Base-by-base conservation (phyloP, 2,113 vertebrate species). In the Phodopus roborovskii region DNA sequence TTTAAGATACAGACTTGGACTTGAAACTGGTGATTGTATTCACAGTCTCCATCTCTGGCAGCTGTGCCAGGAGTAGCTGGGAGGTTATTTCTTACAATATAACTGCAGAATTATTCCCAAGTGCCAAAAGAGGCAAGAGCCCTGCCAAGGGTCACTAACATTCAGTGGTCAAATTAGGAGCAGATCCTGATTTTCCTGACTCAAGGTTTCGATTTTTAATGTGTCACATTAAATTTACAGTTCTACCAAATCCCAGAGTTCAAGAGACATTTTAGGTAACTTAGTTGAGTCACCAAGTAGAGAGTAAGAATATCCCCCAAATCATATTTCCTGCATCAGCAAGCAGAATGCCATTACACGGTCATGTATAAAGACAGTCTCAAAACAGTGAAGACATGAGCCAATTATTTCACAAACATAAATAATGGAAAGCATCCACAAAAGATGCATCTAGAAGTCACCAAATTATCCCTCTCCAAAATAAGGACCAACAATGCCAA, bases 191-290 rank as follows among this genome's bases (percentile, higher is more conserved):
- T 16, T 50, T 73, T 89, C 28, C 84, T 91, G 33, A 42, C 20
- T 68, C 78, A 77, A 79, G 11, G 2, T 91, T 89, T 78, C n/a
- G 39, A 24, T 73, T 87, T 91, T 95, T 58, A 78, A 94, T 68
- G 87, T 86, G 94, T 28, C 64, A 85, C 50, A 84, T 88, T 70
- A 73, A 90, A 77, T 91, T 78, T 73, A 71, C 45, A 92, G 45
- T 78, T 82, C 36, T 48, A 28, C 79, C 33, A 83, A 91, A 91
- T 88, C 7, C 53, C 13, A n/a, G 56, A 16, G 78, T 84, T 90
- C 79, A 85, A 75, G 60, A 92, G 36, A 3, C 30, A 22, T 26
- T 83, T 83, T 77, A 33, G 28, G 20, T 74, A 56, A 60, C 62
- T 56, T 81, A 13, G 6, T 45, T 86, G 79, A 60, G 17, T 56